phyloP scores from a whole-genome alignment of 1,140 invertebrate genomes.

The Theocolax elegans region DNA sequence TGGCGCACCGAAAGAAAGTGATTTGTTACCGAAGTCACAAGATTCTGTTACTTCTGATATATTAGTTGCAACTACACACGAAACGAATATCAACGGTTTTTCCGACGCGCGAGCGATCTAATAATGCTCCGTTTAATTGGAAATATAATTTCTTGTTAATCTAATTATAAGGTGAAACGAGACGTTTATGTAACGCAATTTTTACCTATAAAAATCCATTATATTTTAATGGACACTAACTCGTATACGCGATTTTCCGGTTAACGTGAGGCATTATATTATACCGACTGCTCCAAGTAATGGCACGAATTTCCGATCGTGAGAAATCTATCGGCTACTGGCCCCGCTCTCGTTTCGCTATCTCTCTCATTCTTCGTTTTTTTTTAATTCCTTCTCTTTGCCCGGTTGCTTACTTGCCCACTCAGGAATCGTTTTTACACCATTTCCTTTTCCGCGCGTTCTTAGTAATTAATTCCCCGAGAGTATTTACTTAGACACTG shows the following conservation, averaged over 20 bases:
- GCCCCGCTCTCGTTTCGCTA: not conserved
- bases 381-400: not conserved
- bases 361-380: not conserved
- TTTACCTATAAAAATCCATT: conserved; percentile 26
- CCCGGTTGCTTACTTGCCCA: not conserved
- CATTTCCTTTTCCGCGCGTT: conserved; percentile 38
- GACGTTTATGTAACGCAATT: conserved; percentile 11
- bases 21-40: too few species aligned
- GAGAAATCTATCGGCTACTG: conserved; percentile 30
- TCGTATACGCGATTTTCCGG: conserved; percentile 24
- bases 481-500: conserved; percentile 34
- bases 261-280: conserved; percentile 33
- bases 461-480: conserved; percentile 37
- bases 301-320: conserved; percentile 39
- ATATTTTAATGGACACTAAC: conserved; percentile 29
- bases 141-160: conserved; percentile 24
- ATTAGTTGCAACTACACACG: too few species aligned
- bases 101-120: too few species aligned
- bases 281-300: conserved; percentile 26
- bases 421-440: conserved; percentile 32
- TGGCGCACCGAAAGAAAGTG: too few species aligned
- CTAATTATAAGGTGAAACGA: conserved; percentile 28
- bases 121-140: conserved; percentile 1
- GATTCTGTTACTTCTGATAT: too few species aligned
- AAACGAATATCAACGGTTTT: too few species aligned